Evolutionary conservation across 1,140 invertebrate species (phyloP).

Genomic region (Lucilia sericata): DNA sequence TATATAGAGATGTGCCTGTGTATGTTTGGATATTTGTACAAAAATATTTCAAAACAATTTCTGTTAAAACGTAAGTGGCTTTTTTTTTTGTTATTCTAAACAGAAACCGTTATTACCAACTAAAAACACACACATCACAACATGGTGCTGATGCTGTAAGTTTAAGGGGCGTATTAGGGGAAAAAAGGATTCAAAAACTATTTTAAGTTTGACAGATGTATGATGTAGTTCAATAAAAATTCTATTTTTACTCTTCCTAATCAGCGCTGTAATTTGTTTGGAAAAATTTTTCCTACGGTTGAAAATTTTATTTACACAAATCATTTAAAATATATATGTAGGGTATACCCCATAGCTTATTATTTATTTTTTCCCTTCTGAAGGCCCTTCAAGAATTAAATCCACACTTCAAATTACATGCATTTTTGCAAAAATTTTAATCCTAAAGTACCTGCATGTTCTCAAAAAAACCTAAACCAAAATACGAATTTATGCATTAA

Average conservation of each 20-base stretch:
- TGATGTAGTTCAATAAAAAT: too few relatives aligned
- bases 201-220: too few relatives aligned
- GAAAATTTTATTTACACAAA: too few relatives aligned
- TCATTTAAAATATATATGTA: too few relatives aligned
- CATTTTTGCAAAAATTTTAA: not conserved
- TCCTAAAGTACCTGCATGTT: not conserved
- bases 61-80: slow-evolving; percentile 33
- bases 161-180: too few relatives aligned
- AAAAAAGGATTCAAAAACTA: not conserved
- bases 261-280: too few relatives aligned
- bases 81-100: slow-evolving; percentile 30
- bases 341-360: too few relatives aligned
- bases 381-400: not conserved
- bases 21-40: not conserved
- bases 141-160: not conserved
- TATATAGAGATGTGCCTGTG: not conserved
- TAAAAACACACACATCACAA: slow-evolving; percentile 8
- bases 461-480: not conserved
- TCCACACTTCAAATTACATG: not conserved
- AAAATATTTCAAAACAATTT: slow-evolving; percentile 43
- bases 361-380: too few relatives aligned
- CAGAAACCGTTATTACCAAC: slow-evolving; percentile 16
- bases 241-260: too few relatives aligned
- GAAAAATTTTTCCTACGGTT: too few relatives aligned
- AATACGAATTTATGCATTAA: not conserved